Base-by-base conservation (phyloP, 2,797 vertebrate genomes). In the Apogon talboti region DNA sequence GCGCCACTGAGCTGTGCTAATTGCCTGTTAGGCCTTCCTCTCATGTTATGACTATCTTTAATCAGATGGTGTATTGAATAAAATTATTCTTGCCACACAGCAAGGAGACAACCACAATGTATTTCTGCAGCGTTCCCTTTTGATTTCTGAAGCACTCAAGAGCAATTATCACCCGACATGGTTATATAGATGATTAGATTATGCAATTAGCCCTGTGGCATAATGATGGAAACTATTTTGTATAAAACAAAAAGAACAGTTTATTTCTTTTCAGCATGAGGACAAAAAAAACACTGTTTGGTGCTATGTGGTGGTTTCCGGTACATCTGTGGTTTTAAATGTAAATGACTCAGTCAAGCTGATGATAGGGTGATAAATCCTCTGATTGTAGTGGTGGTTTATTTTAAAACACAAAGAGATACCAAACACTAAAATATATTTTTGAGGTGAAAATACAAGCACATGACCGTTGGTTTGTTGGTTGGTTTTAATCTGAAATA, bases 11-110 rank as follows among this genome's bases (percentile, higher is more conserved):
- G 69, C 64, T 73, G 49, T 45, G 51, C 60, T 86, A 85, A 89
- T 79, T 84, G 60, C 68, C 78, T 75, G 46, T 81, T 79, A 84
- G 74, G 71, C 50, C 43, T 47, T 76, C 71, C 51, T 78, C 63
- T 69, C 43, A 57, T 70, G 48, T 66, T 71, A 59, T 53, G 51
- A 74, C 54, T 46, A 61, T 80, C 61, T 71, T 87, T 79, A 81
- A 79, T 85, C 60, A 65, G 65, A 71, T 14, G 15, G 64, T 71
- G 54, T 76, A 65, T 70, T 77, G 51, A 66, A 80, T 76, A 55
- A 61, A 81, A 78, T 80, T 71, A 61, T 64, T 44, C 53, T 62
- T 28, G 33, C 48, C 28, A 70, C 47, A 73, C 40, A 72, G 47
- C 14, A 24, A 40, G 11, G 37, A 62, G 49, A 50, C 13, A 30